Evolutionary conservation across 2,888 invertebrate species (phyloP), one percentile per base, ranked within the genome.

Genomic region (Bugula neritina): DNA sequence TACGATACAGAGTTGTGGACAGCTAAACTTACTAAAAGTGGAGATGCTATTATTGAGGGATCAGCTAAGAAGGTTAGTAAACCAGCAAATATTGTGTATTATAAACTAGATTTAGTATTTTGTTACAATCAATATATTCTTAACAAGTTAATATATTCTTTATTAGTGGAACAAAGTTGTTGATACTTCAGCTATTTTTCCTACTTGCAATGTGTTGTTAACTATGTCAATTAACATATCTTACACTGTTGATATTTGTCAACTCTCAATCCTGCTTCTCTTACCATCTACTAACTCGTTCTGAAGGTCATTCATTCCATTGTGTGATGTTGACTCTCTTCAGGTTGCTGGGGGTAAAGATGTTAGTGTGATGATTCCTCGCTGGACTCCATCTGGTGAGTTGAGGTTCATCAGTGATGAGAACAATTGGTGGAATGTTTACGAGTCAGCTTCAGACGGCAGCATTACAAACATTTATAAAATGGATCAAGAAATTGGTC

Each of bases 371-470:
- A 79, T 81, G 63, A 76, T 79, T 57, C 84, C 84, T 3, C 74
- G 77, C 10, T 85, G 85, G 85, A 79, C 81, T 1, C 73, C 76
- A 31, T 75, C 80, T 72, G 80, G 80, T 72, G 73, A 79, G 29
- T 76, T 84, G 23, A 75, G 82, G 69, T 81, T 79, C 73, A 79
- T 85, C 57, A 76, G 81, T 71, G 85, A 85, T 76, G 76, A 78
- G 57, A 79, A 80, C 25, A 80, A 82, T 72, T 84, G 82, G 82
- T 85, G 84, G 84, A 85, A 85, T 74, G 75, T 85, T 69, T 84
- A 84, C 75, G 10, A 17, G 10, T 76, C 76, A 72, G 77, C 82
- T 72, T 78, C 79, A 2, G 1, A 57, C 25, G 58, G 17, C 1
- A 25, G 35, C 69, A 31, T 35, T 23, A 31, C 63, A 21, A 43